phyloP scores from a whole-genome alignment of 2,797 vertebrate genomes.

The Ctenopoma kingsleyae region DNA sequence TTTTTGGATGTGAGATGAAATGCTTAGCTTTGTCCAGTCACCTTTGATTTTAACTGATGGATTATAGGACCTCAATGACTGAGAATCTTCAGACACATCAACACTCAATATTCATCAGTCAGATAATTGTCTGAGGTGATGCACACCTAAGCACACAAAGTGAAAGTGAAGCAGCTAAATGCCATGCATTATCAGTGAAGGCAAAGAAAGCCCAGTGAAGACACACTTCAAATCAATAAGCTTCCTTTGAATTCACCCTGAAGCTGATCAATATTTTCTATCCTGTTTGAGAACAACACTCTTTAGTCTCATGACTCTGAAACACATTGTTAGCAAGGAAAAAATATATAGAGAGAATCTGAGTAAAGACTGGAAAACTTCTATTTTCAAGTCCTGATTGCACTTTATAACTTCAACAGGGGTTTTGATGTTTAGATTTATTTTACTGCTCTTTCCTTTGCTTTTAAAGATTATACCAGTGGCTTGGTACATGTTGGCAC shows the following conservation, averaged over 20 bases:
- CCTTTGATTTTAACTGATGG: not conserved
- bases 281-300: slow-evolving; percentile 11
- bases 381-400: not conserved
- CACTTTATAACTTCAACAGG: too few relatives aligned
- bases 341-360: not conserved
- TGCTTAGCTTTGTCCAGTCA: not conserved
- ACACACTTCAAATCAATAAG: slow-evolving; percentile 21
- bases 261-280: slow-evolving; percentile 15
- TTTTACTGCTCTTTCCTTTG: too few relatives aligned
- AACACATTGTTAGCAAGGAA: not conserved
- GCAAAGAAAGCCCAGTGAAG: not conserved
- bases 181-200: not conserved
- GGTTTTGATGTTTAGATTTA: too few relatives aligned
- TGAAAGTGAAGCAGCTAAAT: not conserved
- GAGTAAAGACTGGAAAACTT: not conserved
- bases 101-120: slow-evolving; percentile 51
- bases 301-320: not conserved
- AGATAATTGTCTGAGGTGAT: slow-evolving; percentile 23
- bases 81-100: slow-evolving; percentile 43
- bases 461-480: too few relatives aligned
- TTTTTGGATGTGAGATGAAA: not conserved
- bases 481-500: too few relatives aligned
- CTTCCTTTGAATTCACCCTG: slow-evolving; percentile 23
- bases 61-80: not conserved
- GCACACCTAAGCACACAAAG: slow-evolving; percentile 8